phyloP scores from a whole-genome alignment of 2,888 invertebrate species.

The Slavum lentiscoides region DNA sequence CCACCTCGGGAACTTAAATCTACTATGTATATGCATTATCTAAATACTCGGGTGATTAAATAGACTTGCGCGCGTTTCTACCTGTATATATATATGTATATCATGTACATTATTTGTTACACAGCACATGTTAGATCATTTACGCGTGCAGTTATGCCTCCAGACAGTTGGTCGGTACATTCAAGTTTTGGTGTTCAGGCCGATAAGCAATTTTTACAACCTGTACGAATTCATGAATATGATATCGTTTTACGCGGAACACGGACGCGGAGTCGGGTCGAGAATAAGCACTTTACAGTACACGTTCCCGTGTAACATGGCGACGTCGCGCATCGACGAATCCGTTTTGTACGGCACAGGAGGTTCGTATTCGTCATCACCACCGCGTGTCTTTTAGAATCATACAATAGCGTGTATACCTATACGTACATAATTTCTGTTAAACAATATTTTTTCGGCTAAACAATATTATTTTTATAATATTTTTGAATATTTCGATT shows the following conservation, averaged over 20 bases:
- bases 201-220: slow-evolving; percentile 78
- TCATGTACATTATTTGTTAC: neutral
- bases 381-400: neutral
- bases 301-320: slow-evolving; percentile 76
- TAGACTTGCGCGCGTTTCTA: no score
- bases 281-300: slow-evolving; percentile 69
- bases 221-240: slow-evolving; percentile 83
- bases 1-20: no score
- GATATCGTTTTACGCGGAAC: slow-evolving; percentile 73
- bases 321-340: slow-evolving; percentile 65
- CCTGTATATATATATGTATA: no score
- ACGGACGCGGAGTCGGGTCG: slow-evolving; percentile 63
- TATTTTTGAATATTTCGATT: no score
- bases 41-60: no score
- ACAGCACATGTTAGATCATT: slow-evolving; percentile 73
- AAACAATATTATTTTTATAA: no score
- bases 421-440: no score
- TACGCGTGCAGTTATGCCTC: slow-evolving; percentile 72
- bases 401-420: no score
- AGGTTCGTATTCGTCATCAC: slow-evolving; percentile 59
- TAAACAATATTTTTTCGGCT: no score
- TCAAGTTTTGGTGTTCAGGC: slow-evolving; percentile 70
- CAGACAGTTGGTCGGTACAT: slow-evolving; percentile 70
- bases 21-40: no score
- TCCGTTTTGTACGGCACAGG: slow-evolving; percentile 78